Evolutionary conservation across 37 sponge, comb jelly and placozoan species (phyloP), one percentile per base, ranked within the genome.

Genomic region (Geodia barretti): DNA sequence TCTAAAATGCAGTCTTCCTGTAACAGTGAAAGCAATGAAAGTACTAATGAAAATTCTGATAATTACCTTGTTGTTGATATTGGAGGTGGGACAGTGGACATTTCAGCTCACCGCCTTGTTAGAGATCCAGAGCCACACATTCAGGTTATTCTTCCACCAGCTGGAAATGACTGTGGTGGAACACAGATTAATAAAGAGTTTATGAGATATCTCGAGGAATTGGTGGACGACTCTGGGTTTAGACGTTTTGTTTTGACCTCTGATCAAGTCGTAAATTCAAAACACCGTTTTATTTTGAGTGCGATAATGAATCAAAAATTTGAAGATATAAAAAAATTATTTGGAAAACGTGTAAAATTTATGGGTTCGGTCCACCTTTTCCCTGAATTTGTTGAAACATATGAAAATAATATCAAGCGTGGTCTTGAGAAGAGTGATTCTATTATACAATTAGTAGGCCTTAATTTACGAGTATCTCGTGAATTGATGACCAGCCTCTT

Each of bases 31-130:
- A n/a, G n/a, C n/a, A n/a, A n/a, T n/a, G n/a, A n/a, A n/a, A 68
- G 21, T 5, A 42, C 70, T 23, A 41, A 54, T 30, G 5, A 19
- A 7, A 8, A 23, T 7, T 28, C 64, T 32, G 24, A 47, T 47
- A 14, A 7, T 17, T 86, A 86, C 64, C 43, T 86, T 3, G 29
- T 86, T 8, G 72, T 86, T 0, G 86, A 86, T 28, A 72, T 86
- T 64, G 86, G 86, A 32, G 86, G 86, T 32, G 86, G 86, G 11
- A 86, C 86, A 29, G 86, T 86, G 8, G 86, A 86, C 39, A 79
- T 86, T 29, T 71, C 79, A 0, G 74, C 86, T 31, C 86, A 86
- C 65, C n/a, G 29, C 59, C 2, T 77, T 40, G 35, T 17, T n/a
- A 35, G 79, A 47, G 54, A 38, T 35, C 28, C 36, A 26, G 40